Evolutionary conservation across 2,797 vertebrate genomes (phyloP).

Genomic region (Rousettus madagascariensis): DNA sequence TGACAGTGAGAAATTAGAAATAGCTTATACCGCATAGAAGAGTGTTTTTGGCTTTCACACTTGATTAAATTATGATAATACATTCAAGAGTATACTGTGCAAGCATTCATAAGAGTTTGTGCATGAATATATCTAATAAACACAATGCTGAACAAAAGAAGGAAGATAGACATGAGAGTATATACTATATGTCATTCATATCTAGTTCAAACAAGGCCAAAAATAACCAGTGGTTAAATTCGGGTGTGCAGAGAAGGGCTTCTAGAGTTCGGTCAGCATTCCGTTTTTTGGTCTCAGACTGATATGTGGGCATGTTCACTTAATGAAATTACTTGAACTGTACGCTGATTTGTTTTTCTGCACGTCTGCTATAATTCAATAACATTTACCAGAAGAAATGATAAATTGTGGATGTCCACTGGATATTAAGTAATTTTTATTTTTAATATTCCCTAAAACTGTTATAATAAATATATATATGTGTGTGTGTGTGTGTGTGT

Average conservation of each 20-base stretch:
- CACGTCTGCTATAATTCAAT: not conserved
- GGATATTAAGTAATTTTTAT: not conserved
- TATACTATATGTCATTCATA: not conserved
- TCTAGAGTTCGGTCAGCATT: not conserved
- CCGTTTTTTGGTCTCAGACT: not conserved
- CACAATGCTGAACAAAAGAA: not conserved
- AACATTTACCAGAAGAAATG: not conserved
- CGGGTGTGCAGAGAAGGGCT: too few relatives aligned
- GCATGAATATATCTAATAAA: not conserved
- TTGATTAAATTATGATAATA: not conserved
- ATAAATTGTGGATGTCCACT: not conserved
- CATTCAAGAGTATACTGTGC: not conserved
- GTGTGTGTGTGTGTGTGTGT: too few relatives aligned
- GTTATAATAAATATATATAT: not conserved
- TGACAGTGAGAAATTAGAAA: not conserved
- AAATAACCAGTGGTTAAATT: not conserved
- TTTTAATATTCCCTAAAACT: not conserved
- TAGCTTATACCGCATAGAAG: not conserved
- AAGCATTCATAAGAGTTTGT: not conserved
- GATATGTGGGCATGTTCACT: not conserved
- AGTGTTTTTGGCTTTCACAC: not conserved
- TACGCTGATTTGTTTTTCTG: not conserved
- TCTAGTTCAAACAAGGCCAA: not conserved
- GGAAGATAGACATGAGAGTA: not conserved
- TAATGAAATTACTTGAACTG: not conserved